A percentile compares a stretch with the other conserved stretches of the same genome.
Evolutionary conservation across 2,113 vertebrate genomes (phyloP).

Genomic region (Pomatorhinus ruficollis): DNA sequence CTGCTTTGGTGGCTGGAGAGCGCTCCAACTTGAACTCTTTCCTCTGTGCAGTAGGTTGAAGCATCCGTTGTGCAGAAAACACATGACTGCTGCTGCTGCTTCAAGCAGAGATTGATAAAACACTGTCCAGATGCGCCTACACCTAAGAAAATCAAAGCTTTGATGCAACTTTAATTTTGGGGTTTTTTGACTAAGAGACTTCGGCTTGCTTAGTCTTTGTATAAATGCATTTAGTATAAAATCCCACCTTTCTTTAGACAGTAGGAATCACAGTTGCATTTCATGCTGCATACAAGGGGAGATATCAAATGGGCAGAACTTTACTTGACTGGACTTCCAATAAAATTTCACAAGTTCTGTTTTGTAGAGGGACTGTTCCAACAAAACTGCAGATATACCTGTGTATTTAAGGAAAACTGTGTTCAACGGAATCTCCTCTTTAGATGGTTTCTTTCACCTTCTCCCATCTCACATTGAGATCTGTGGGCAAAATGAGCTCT

Average conservation of each 20-base stretch:
- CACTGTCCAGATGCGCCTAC: too few species aligned
- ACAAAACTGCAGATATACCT: neutral
- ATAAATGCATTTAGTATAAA: neutral
- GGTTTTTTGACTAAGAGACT: neutral
- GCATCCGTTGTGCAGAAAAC: neutral
- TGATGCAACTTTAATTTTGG: neutral
- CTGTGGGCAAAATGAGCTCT: neutral
- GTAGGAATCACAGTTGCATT: neutral
- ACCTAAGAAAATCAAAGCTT: neutral
- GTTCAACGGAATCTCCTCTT: neutral
- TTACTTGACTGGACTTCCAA: neutral
- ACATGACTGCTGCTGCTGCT: neutral
- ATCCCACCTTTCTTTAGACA: neutral
- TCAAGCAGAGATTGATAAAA: neutral
- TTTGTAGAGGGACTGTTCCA: neutral
- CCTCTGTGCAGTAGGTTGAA: neutral
- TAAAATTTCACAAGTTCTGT: neutral
- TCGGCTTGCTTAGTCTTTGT: neutral
- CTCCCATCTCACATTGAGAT: neutral
- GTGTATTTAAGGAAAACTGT: neutral
- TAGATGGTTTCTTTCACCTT: neutral
- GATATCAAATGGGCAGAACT: neutral
- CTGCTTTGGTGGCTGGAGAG: neutral
- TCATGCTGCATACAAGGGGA: neutral
- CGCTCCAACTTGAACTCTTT: neutral